phyloP scores from a whole-genome alignment of 2,797 vertebrate species.

The Epinephelus malabaricus region DNA sequence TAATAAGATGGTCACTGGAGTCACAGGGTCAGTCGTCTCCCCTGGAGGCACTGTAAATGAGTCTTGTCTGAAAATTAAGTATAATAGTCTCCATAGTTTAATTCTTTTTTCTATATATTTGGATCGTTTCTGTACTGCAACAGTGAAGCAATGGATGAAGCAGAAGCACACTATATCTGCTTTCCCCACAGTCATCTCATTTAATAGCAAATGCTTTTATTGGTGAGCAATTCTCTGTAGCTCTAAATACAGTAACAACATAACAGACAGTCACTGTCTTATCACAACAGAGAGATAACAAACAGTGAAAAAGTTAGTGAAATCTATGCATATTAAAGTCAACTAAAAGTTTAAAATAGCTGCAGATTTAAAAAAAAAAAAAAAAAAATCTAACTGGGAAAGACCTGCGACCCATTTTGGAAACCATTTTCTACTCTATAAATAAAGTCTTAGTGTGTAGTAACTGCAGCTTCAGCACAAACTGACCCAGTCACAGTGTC shows the following conservation, averaged over 20 bases:
- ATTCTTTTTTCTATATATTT: slow-evolving; percentile 4
- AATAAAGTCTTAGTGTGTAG: slow-evolving; percentile 23
- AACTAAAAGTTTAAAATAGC: not conserved
- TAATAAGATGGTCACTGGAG: slow-evolving; percentile 24
- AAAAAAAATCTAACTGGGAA: not conserved
- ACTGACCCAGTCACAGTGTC: slow-evolving; percentile 43
- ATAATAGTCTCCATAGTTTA: not conserved
- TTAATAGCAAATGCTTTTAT: not conserved
- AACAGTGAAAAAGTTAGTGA: not conserved
- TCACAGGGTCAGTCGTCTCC: slow-evolving; percentile 26
- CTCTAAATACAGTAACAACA: not conserved
- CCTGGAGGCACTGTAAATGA: slow-evolving; percentile 35
- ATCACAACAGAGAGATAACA: not conserved
- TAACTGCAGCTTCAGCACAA: slow-evolving; percentile 47
- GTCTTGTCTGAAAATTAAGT: slow-evolving; percentile 22
- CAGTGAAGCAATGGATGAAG: not conserved
- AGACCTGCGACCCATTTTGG: slow-evolving; percentile 7
- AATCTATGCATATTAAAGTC: not conserved
- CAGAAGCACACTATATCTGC: not conserved
- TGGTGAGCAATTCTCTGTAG: not conserved
- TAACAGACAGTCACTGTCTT: not conserved
- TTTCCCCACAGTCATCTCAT: slow-evolving; percentile 11
- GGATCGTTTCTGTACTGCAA: not conserved
- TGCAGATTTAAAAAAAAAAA: too few species aligned
- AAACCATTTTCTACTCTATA: slow-evolving; percentile 1